Percentiles rank a stretch among this genome's conserved stretches.
Conservation (phyloP, 1,140 invertebrate species). For the Frieseomelitta varia region DNA sequence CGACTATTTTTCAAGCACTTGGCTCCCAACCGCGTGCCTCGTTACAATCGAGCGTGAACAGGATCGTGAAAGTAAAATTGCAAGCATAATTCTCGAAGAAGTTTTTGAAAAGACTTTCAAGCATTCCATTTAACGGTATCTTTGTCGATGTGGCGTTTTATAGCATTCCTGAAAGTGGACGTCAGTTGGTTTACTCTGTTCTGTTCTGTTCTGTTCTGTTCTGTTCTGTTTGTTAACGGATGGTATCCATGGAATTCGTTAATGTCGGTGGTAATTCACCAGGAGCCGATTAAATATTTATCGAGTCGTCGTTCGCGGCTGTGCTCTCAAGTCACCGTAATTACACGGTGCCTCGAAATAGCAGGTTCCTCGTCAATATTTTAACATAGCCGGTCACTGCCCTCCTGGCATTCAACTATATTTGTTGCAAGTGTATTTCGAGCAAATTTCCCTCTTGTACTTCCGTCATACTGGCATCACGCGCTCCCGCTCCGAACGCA, state of each 20-base stretch:
- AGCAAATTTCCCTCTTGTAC: constrained; percentile 49
- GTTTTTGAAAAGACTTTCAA: not conserved
- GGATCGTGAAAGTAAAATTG: not conserved
- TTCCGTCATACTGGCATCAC: constrained; percentile 1
- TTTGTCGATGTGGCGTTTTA: not conserved
- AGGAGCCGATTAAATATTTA: constrained; percentile 55
- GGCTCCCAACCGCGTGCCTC: too few species aligned
- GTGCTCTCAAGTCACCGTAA: constrained; percentile 23
- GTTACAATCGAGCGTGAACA: not conserved
- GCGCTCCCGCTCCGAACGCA: not conserved
- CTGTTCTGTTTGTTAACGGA: not conserved
- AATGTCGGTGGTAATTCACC: not conserved
- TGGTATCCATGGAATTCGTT: not conserved
- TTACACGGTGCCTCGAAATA: constrained; percentile 59
- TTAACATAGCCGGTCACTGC: constrained; percentile 56
- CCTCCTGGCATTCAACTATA: constrained; percentile 12
- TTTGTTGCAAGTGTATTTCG: constrained; percentile 40
- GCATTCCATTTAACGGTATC: not conserved
- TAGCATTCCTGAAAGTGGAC: not conserved
- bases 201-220: not conserved
- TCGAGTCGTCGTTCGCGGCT: constrained; percentile 21
- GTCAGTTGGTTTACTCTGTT: too few species aligned
- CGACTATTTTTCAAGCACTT: not conserved
- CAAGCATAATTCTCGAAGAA: not conserved
- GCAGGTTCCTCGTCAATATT: constrained; percentile 61